Evolutionary conservation across 2,113 vertebrate genomes (phyloP), one percentile per base, ranked within the genome.

Genomic region (Thryonomys swinderianus): DNA sequence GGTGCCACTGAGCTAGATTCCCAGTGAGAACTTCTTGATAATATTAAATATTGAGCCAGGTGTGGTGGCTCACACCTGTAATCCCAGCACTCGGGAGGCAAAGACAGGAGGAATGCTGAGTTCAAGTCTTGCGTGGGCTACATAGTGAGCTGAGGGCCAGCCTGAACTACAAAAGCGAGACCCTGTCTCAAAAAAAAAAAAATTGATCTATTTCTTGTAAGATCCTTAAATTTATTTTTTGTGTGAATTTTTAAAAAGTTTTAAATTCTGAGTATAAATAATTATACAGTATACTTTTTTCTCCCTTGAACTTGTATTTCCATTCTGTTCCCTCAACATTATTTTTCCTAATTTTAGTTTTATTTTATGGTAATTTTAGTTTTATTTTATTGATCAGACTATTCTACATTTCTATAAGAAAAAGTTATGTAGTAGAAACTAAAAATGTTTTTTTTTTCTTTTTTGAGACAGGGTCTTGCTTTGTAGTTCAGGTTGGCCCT

Each of bases 291-390:
- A 18, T 73, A 42, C 45, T 20, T 25, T 92, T 82, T 82, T 93
- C 82, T 51, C 61, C 51, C 34, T 87, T 32, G 53, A 90, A 64
- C 23, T 74, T 53, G 10, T 86, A 78, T 61, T 90, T 93, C 37
- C 7, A 82, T 61, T 86, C 30, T 86, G 9, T 23, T 64, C n/a
- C 42, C 20, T 9, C 40, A 67, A 42, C 59, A 85, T 17, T 66
- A 85, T 81, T 94, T 85, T 85, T 96, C 40, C 17, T 89, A 53
- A 25, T 96, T 84, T 69, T 55, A 55, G 11, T 85, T 76, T 42
- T 69, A 80, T 89, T 94, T 93, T 90, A 82, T 95, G 48, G n/a
- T n/a, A n/a, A n/a, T n/a, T n/a, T 74, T 76, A 13, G 66, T 51
- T 69, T 34, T 55, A 67, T 48, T 51, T 85, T 92, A 59, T 32